Conservation (phyloP, 2,888 invertebrate genomes). For the Tiliacea citrago region DNA sequence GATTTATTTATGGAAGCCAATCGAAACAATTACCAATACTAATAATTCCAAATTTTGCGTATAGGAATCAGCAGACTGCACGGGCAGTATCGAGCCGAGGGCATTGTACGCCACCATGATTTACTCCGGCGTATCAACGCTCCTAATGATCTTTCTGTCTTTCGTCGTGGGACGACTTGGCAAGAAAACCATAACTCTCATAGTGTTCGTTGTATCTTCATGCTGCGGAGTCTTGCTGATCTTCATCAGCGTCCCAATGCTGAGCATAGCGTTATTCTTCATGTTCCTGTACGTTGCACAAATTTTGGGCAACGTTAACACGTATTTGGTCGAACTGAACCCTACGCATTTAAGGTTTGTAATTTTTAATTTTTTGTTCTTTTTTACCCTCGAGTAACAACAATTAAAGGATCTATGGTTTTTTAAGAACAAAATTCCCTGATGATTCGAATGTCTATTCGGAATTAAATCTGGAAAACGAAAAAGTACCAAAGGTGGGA, state of each 20-base stretch:
- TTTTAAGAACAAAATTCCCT: background rate
- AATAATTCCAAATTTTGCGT: constrained; percentile 46
- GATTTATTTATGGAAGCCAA: background rate
- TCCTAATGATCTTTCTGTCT: constrained; percentile 76
- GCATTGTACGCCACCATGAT: constrained; percentile 82
- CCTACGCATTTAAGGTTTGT: constrained; percentile 83
- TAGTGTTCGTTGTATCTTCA: constrained; percentile 74
- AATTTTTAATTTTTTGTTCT: background rate
- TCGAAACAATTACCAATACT: background rate
- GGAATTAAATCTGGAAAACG: background rate
- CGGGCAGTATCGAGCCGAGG: constrained; percentile 75
- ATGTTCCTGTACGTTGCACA: constrained; percentile 80
- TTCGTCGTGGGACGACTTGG: constrained; percentile 79
- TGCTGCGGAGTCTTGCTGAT: constrained; percentile 74
- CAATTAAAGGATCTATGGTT: background rate
- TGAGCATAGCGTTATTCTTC: constrained; percentile 82
- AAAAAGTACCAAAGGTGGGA: background rate
- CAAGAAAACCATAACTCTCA: constrained; percentile 76
- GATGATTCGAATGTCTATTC: background rate
- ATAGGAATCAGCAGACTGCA: constrained; percentile 75
- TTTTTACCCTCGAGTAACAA: background rate
- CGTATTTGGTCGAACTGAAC: constrained; percentile 83
- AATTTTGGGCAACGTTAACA: constrained; percentile 83
- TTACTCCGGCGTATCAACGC: constrained; percentile 77
- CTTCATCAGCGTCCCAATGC: constrained; percentile 76